Base-by-base conservation (phyloP, 2,113 vertebrate genomes). In the Oreochromis spilurus region DNA sequence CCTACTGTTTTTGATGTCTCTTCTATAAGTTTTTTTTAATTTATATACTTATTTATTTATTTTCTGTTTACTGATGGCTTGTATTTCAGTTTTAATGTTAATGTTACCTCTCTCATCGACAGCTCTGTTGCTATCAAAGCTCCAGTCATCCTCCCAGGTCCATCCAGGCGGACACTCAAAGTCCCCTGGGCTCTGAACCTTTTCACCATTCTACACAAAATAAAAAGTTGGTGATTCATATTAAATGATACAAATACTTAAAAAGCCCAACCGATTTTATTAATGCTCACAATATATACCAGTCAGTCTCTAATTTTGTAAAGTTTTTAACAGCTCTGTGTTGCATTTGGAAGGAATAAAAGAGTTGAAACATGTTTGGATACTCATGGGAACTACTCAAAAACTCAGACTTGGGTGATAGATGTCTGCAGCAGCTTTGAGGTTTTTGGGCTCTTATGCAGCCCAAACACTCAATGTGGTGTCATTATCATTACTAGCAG, bases 81-180 rank as follows among this genome's bases (percentile, higher is more conserved):
- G 10, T 40, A 14, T 21, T 67, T 77, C 9, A 31, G 8, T 48
- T 26, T 31, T 16, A 45, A 36, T 7, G 3, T 81, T 67, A 24
- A 34, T 7, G 9, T 93, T 94, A 99, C 99, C 99, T 16, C 94
- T 97, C 86, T 99, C 99, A 94, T 99, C 99, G 24, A 99, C 98
- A 9, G 99, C 98, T 91, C 97, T 94, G 90, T 99, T 99, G 88
- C 96, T 97, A 93, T 99, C 98, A 0, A 97, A 97, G 65, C 90
- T 96, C 99, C 99, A 99, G 2, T 97, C 97, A 40, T 98, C 98
- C 58, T 98, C 97, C 97, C 98, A 99, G 7, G 88, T 92, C 99
- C 99, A 99, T n/a, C 98, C 98, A 75, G 94, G 89, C 58, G 98
- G 98, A 92, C 97, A 98, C 0, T 97, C 97, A 88, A 98, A 93